A percentile compares a stretch with the other conserved stretches of the same genome.
Conservation (phyloP, 2,888 invertebrate genomes). For the Leistus spinibarbis region DNA sequence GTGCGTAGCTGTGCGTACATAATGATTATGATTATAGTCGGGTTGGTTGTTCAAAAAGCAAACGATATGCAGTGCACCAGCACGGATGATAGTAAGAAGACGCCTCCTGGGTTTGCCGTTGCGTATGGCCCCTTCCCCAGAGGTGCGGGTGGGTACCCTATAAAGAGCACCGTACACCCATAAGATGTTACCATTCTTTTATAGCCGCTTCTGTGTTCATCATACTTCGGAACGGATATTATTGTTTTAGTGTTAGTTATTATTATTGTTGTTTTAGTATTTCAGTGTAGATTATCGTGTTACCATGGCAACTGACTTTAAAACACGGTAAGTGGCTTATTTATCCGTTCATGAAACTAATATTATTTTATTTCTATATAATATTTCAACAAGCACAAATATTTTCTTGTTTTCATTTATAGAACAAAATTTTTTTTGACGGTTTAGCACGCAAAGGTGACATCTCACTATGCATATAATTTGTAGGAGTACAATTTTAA, state of each 20-base stretch:
- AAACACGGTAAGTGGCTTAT: neutral
- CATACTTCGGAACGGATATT: neutral
- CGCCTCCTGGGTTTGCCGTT: neutral
- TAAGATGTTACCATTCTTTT: constrained; percentile 1
- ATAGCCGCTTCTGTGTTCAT: constrained; percentile 2
- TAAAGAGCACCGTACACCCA: constrained; percentile 1
- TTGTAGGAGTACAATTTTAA: too few relatives aligned
- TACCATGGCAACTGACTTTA: neutral
- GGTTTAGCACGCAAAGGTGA: too few relatives aligned
- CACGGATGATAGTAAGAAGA: neutral
- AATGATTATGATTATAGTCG: neutral
- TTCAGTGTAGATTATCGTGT: neutral
- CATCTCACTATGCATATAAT: too few relatives aligned
- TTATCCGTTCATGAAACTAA: too few relatives aligned
- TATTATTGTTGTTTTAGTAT: neutral
- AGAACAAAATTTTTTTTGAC: too few relatives aligned
- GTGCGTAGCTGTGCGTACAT: neutral
- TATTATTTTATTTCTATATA: too few relatives aligned
- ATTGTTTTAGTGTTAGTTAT: neutral
- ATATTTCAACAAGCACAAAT: too few relatives aligned
- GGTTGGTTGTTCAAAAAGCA: neutral
- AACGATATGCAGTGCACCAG: neutral
- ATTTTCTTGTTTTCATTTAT: too few relatives aligned
- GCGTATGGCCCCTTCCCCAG: neutral
- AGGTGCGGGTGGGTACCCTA: constrained; percentile 3